Base-by-base conservation (phyloP, 2,888 invertebrate genomes). In the Lissonota sp. region DNA sequence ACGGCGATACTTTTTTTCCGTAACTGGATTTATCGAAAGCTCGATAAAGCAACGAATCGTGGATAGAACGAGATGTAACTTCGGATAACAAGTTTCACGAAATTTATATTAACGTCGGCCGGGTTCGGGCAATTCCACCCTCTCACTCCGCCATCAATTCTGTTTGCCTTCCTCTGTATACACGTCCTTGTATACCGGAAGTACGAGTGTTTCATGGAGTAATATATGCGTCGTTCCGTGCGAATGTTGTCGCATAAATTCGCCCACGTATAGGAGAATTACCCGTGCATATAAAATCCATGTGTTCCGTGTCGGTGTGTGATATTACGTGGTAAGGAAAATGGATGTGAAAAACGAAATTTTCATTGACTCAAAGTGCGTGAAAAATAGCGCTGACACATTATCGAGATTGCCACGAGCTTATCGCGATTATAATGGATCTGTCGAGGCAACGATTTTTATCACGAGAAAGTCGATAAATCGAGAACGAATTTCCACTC, bases 271-370 rank as follows among this genome's bases (percentile, higher is more conserved):
- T 14, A 57, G 7, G 16, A 53, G 37, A 26, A 67, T 5, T n/a
- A 42, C 10, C 40, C n/a, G 26, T 6, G 44, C 26, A 14, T 5
- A 44, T 39, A 69, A 40, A 12, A 63, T 57, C 16, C 46, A 42
- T 64, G 7, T 37, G 57, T 51, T 16, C 26, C 46, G 10, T 39
- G 26, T 77, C 40, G 44, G 7, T n/a, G 42, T 53, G 49, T 40
- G 3, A 66, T 40, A 26, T 26, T 26, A 49, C 40, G 39, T 37
- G 42, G 26, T 14, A 2, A 46, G 42, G 12, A 63, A 78, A 70
- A 74, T 74, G 58, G 80, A 49, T 49, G 60, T 55, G 77, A 78
- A 74, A 26, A 78, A 78, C 70, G 69, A 73, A 81, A 78, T 81
- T 26, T 26, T 3, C 51, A 42, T 14, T 60, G 44, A 26, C 16